A percentile compares a stretch with the other conserved stretches of the same genome.
phyloP scores from a whole-genome alignment of 2,797 vertebrate species.

The Aldrovandia affinis region DNA sequence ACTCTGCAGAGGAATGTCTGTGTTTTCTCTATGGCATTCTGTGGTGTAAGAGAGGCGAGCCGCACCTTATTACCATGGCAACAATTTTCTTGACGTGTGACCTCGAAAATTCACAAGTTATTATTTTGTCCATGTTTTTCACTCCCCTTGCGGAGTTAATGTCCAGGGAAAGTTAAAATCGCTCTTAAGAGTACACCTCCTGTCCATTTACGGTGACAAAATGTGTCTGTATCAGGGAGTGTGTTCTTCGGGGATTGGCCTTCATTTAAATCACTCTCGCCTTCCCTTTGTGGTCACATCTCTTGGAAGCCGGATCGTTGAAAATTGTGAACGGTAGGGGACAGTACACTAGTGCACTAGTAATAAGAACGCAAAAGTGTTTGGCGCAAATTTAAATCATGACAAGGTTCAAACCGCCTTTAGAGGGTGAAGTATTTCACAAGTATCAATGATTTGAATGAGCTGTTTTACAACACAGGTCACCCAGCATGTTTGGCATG shows the following conservation, averaged over 20 bases:
- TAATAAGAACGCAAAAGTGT: background rate
- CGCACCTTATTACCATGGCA: background rate
- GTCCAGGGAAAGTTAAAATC: background rate
- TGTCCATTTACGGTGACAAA: background rate
- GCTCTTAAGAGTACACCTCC: background rate
- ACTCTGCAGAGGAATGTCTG: too few relatives aligned
- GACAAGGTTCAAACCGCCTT: background rate
- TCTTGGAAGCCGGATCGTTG: too few relatives aligned
- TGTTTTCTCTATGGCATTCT: background rate
- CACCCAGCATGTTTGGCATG: background rate
- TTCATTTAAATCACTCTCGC: background rate
- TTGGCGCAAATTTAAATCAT: background rate
- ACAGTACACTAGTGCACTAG: too few relatives aligned
- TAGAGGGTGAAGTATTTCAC: background rate
- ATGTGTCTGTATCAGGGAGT: background rate
- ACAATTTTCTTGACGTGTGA: background rate
- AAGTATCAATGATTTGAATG: background rate
- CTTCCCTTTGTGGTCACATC: too few relatives aligned
- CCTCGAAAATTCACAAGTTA: background rate
- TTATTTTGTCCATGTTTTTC: background rate
- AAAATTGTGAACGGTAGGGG: too few relatives aligned
- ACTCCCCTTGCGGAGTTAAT: background rate
- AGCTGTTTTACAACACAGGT: background rate
- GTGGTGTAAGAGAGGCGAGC: background rate
- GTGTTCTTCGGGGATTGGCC: background rate